Evolutionary conservation across 2,797 vertebrate genomes (phyloP), one percentile per base, ranked within the genome.

Genomic region (Morelia viridis): DNA sequence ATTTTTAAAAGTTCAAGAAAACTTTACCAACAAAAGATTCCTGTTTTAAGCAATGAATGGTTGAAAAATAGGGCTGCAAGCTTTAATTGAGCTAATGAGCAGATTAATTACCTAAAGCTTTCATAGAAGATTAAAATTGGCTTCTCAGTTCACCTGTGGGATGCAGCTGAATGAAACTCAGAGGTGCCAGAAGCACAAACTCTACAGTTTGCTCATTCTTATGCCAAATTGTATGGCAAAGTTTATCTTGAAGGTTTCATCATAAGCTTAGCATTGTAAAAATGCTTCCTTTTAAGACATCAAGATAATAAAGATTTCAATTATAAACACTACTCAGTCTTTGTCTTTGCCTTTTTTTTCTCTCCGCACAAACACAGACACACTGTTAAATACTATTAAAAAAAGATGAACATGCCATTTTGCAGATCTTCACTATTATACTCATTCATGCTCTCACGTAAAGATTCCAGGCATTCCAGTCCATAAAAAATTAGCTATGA

Each of bases 101-200:
- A 86, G 62, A 88, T 91, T 87, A 91, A 86, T 58, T 56, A 91
- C 19, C 62, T 58, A 57, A 91, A 53, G 5, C 86, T 92, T 65
- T 28, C 53, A 56, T 17, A 64, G 22, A 76, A 88, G 41, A 89
- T 92, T 57, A 85, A 89, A 85, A 58, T 10, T 89, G 53, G 71
- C 24, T 83, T 15, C 28, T 85, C 17, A 13, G 56, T 71, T 89
- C 83, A 86, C 19, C 4, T 50, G 31, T 92, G 80, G 31, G n/a
- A 46, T 91, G 68, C 1, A 24, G n/a, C 24, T 35, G 35, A 88
- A 87, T 58, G 68, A 85, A 89, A 92, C 22, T 84, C 9, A 41
- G 31, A 87, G 65, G 4, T 50, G 61, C 10, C 76, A 60, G 24
- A 19, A 4, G 2, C 28, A 46, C 24, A 84, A 6, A 65, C 5